Evolutionary conservation across 2,888 invertebrate species (phyloP), one percentile per base, ranked within the genome.

Genomic region (Panzeria rudis): DNA sequence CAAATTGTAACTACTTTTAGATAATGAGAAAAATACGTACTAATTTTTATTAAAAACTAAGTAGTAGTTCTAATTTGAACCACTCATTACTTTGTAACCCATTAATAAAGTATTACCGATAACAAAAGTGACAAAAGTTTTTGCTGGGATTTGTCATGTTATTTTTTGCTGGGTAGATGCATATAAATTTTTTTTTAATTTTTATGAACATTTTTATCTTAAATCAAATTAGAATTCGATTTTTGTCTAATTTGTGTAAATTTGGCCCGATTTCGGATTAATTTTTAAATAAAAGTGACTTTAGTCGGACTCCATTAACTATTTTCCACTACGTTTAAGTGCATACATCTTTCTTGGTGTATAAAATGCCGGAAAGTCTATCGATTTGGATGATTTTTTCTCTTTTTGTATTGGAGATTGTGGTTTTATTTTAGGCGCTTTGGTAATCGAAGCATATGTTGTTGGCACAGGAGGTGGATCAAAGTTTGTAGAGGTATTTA

Each of bases 401-500:
- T 54, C 11, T 35, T 78, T 32, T 25, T 20, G 11, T 50, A 41
- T 32, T 38, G 68, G 11, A 15, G 73, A 41, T 35, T 50, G n/a
- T 23, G 32, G 7, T 20, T 35, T 17, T 0, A 6, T 23, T 80
- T 75, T 66, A 0, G 62, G 2, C 32, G 41, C 41, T 76, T 79
- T 84, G 11, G 66, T 50, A 17, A 85, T 61, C 8, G 56, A 8
- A 17, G 85, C 85, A 82, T 85, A 85, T 1, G 59, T 71, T 25
- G 2, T 50, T 7, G 69, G 52, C 2, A 17, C 5, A 25, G 52
- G 32, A 11, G 32, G 17, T 11, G 29, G n/a, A n/a, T 52, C 0
- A 25, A 38, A 54, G 0, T 41, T n/a, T 0, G n/a, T 13, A 23
- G 50, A 17, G 1, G 17, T 64, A 8, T 69, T 69, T 29, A 11